Percentiles rank a stretch among this genome's conserved stretches.
Evolutionary conservation across 2,113 vertebrate species (phyloP).

Genomic region (Leiothrix lutea): DNA sequence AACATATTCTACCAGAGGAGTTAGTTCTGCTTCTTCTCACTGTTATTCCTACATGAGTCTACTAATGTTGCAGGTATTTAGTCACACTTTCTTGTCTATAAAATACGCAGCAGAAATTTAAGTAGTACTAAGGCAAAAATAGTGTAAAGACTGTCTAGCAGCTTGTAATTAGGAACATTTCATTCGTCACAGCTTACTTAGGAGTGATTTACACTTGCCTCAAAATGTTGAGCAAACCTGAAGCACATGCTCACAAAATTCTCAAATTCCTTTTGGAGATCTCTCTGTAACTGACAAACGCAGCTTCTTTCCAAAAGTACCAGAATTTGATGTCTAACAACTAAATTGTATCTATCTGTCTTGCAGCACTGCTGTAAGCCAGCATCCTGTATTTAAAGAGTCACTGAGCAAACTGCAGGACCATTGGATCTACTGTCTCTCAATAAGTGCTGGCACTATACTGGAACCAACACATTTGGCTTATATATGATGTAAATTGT

Average conservation of each 20-base stretch:
- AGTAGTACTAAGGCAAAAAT: slow-evolving; percentile 45
- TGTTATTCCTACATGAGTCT: neutral
- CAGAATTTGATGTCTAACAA: neutral
- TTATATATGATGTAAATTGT: neutral
- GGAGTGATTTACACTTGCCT: slow-evolving; percentile 52
- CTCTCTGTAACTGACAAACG: neutral
- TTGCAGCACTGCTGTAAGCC: neutral
- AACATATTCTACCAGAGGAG: neutral
- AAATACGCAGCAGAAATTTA: slow-evolving; percentile 54
- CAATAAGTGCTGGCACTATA: neutral
- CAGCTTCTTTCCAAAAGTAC: neutral
- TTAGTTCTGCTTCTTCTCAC: neutral
- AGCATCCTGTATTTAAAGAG: neutral
- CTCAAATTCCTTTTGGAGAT: slow-evolving; percentile 11
- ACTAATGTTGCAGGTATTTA: slow-evolving; percentile 10
- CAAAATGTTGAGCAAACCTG: slow-evolving; percentile 42
- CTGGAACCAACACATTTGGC: neutral
- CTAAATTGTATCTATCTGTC: neutral
- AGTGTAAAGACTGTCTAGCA: slow-evolving; percentile 45
- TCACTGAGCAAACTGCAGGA: neutral
- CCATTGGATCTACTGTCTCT: neutral
- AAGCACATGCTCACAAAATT: neutral
- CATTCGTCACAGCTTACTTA: slow-evolving; percentile 55
- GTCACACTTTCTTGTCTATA: neutral
- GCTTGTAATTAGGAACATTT: slow-evolving; percentile 57